Evolutionary conservation across 2,113 vertebrate genomes (phyloP).

Genomic region (Chascanopsetta lugubris): DNA sequence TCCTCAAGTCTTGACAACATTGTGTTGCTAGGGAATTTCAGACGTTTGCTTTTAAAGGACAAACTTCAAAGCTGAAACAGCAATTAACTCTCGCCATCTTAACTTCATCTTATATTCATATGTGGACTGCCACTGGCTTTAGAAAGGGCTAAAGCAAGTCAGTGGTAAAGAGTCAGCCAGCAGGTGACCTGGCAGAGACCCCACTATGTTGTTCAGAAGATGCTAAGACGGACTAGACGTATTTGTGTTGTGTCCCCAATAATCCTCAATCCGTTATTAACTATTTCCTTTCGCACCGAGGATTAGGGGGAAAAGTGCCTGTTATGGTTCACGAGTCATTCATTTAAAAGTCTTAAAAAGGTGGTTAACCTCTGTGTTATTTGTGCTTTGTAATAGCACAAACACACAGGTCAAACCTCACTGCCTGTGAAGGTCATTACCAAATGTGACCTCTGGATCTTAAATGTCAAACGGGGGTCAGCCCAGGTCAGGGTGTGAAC

Average conservation of each 20-base stretch:
- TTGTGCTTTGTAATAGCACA: not conserved
- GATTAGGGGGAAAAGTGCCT: not conserved
- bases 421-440: constrained; percentile 60
- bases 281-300: not conserved
- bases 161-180: not conserved
- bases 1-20: not conserved
- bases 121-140: not conserved
- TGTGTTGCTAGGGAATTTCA: not conserved
- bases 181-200: constrained; percentile 56
- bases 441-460: constrained; percentile 54
- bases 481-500: constrained; percentile 35
- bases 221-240: constrained; percentile 11
- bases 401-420: constrained; percentile 8
- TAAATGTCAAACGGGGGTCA: constrained; percentile 45
- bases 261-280: not conserved
- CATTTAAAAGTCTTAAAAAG: not conserved
- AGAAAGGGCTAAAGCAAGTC: not conserved
- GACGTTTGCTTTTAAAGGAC: no score
- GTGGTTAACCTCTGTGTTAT: not conserved
- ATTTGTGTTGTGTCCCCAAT: constrained; percentile 8
- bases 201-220: constrained; percentile 33
- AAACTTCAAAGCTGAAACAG: not conserved
- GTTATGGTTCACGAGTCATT: not conserved
- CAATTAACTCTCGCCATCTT: not conserved
- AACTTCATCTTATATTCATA: constrained; percentile 4